Percentiles rank a stretch among this genome's conserved stretches.
phyloP scores from a whole-genome alignment of 2,888 invertebrate species.

The Andrena marginata region DNA sequence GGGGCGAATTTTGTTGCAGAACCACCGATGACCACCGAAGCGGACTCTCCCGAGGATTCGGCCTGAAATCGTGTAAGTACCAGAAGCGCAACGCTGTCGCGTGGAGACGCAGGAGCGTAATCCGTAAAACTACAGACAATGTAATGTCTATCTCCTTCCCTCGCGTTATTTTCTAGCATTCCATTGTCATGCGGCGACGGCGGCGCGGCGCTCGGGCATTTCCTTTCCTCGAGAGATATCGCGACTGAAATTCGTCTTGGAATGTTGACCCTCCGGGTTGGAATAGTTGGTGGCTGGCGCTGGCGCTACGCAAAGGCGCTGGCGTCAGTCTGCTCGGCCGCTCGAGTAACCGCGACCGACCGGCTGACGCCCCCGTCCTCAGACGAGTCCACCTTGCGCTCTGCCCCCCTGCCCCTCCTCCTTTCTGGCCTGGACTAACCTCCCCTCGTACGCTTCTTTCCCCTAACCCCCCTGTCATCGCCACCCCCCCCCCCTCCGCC shows the following conservation, averaged over 20 bases:
- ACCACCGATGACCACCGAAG: constrained; percentile 4
- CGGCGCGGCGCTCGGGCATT: constrained; percentile 23
- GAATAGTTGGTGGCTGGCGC: constrained; percentile 58
- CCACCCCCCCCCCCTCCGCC: constrained; percentile 25
- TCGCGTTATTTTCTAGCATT: constrained; percentile 24
- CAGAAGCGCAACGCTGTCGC: constrained; percentile 5
- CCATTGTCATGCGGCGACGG: constrained; percentile 41
- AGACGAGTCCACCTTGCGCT: constrained; percentile 54
- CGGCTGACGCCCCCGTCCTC: constrained; percentile 54
- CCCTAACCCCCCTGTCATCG: constrained; percentile 46
- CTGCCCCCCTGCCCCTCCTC: constrained; percentile 37
- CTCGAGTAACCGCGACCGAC: constrained; percentile 54
- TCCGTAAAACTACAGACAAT: neutral
- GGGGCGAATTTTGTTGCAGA: constrained; percentile 25
- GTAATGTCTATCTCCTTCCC: constrained; percentile 5
- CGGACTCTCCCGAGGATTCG: neutral
- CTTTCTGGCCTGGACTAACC: constrained; percentile 18
- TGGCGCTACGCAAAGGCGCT: constrained; percentile 68
- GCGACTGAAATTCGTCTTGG: constrained; percentile 72
- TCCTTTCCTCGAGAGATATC: constrained; percentile 63
- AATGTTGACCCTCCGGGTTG: constrained; percentile 72
- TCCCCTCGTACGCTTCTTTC: constrained; percentile 44
- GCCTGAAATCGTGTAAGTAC: constrained; percentile 23
- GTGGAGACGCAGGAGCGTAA: constrained; percentile 3
- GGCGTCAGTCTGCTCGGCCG: constrained; percentile 70